Evolutionary conservation across 2,797 vertebrate species (phyloP).

Genomic region (Myotis vivesi): DNA sequence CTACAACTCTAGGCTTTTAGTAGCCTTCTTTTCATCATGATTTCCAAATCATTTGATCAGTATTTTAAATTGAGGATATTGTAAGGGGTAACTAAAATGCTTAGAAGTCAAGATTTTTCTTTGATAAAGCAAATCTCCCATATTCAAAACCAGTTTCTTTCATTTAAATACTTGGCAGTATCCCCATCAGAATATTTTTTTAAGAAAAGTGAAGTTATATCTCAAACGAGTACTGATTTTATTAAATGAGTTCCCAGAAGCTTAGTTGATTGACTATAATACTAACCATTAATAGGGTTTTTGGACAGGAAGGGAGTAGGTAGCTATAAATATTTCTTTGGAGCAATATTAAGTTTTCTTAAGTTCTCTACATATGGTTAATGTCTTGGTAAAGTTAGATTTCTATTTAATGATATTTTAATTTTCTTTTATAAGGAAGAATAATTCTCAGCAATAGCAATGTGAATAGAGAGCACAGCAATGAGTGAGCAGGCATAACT

Average conservation of each 20-base stretch:
- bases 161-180: conserved; percentile 29
- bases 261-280: background rate
- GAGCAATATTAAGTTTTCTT: conserved; percentile 33
- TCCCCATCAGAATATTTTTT: conserved; percentile 37
- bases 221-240: conserved; percentile 33
- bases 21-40: conserved; percentile 23
- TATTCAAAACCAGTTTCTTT: conserved; percentile 36
- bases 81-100: background rate
- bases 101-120: conserved; percentile 43
- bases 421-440: conserved; percentile 52
- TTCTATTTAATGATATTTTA: conserved; percentile 49
- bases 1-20: background rate
- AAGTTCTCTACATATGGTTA: background rate
- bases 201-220: conserved; percentile 30
- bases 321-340: conserved; percentile 19
- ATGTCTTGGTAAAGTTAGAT: conserved; percentile 44
- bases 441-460: conserved; percentile 25
- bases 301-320: background rate
- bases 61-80: conserved; percentile 41
- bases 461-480: conserved; percentile 22
- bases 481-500: background rate
- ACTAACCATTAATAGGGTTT: background rate
- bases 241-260: conserved; percentile 52
- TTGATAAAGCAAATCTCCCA: conserved; percentile 1
- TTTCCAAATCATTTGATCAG: conserved; percentile 17